These are phyloP conservation scores for Notodonta ziczac DNA, from an alignment of 2,888 invertebrate genomes.

Conservation along the genomic window DNA sequence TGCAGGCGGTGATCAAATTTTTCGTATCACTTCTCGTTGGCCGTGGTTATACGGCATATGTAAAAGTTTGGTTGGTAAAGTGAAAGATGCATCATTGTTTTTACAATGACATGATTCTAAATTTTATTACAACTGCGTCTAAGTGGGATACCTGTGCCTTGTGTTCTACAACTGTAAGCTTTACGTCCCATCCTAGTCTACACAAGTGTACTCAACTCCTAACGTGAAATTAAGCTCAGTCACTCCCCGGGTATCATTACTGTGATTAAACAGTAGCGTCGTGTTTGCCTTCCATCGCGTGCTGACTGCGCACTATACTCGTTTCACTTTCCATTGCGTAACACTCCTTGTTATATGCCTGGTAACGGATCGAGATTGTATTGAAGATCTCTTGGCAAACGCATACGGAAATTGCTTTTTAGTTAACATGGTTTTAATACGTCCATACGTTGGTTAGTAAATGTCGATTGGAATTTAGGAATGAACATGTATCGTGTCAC, in stretches of 20 bases:
- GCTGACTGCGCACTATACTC: slow-evolving; percentile 27
- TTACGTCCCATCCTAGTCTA: not conserved
- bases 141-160: no score
- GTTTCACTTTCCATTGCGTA: slow-evolving; percentile 42
- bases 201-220: not conserved
- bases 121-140: no score
- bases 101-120: no score
- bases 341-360: slow-evolving; percentile 30
- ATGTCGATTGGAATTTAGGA: no score
- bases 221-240: slow-evolving; percentile 18
- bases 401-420: slow-evolving; percentile 10
- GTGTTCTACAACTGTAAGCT: not conserved
- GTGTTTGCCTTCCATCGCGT: slow-evolving; percentile 16
- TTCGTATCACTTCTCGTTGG: no score
- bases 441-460: no score
- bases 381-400: slow-evolving; percentile 19
- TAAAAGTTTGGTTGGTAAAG: no score
- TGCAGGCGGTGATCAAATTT: no score
- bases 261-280: slow-evolving; percentile 34
- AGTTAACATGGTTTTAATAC: not conserved
- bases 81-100: slow-evolving; percentile 3
- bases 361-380: slow-evolving; percentile 6
- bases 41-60: no score
- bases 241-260: slow-evolving; percentile 22
- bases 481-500: no score